These are phyloP conservation scores for Pantelozetes paolii DNA, from an alignment of 2,888 invertebrate species.

Conservation along the genomic window DNA sequence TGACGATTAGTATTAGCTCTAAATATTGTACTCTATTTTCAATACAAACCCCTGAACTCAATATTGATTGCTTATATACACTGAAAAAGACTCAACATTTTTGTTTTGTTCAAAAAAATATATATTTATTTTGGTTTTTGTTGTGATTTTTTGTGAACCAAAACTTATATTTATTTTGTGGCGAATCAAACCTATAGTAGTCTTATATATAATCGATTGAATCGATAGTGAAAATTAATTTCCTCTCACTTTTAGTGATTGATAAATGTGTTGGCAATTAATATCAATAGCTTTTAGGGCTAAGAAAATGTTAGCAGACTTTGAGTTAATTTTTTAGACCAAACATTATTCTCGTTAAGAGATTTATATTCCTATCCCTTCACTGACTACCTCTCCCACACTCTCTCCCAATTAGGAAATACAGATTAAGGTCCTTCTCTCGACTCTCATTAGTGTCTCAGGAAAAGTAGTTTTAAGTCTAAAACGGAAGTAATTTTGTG, in stretches of 20 bases:
- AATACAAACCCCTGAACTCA: neutral
- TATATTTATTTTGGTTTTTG: constrained; percentile 14
- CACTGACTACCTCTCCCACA: too few relatives aligned
- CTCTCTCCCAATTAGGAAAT: too few relatives aligned
- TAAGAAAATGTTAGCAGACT: neutral
- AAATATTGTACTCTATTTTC: neutral
- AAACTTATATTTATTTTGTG: constrained; percentile 21
- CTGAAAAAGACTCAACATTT: neutral
- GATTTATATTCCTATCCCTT: neutral
- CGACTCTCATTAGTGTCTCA: too few relatives aligned
- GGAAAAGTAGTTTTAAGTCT: too few relatives aligned
- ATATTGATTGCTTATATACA: constrained; percentile 22
- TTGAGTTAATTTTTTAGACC: constrained; percentile 10
- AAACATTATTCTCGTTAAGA: constrained; percentile 9
- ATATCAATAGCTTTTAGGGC: constrained; percentile 3
- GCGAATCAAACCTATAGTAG: neutral
- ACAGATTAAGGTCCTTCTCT: too few relatives aligned
- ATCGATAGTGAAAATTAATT: constrained; percentile 30
- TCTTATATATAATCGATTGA: neutral
- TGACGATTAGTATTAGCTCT: constrained; percentile 20
- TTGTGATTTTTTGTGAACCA: neutral
- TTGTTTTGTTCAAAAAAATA: neutral
- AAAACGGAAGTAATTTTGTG: too few relatives aligned
- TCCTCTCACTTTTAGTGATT: constrained; percentile 6
- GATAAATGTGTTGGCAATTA: constrained; percentile 22